Evolutionary conservation across 2,797 vertebrate genomes (phyloP).

Genomic region (Pseudochirops cupreus): DNA sequence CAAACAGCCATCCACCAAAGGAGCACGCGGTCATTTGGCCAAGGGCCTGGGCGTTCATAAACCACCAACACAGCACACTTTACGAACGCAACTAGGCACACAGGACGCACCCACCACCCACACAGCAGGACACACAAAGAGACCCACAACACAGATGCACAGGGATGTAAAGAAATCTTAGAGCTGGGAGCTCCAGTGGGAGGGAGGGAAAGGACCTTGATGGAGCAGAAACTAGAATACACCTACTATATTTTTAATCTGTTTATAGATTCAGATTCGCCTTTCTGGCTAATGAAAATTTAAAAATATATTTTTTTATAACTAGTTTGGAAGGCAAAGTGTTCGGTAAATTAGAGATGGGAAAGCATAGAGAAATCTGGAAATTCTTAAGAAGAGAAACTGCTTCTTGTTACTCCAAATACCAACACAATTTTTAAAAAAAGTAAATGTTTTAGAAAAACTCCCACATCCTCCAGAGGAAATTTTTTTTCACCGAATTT

Average conservation of each 20-base stretch:
- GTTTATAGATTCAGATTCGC: background rate
- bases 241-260: background rate
- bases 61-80: background rate
- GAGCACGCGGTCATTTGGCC: background rate
- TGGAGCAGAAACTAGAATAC: background rate
- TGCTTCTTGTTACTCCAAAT: background rate
- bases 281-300: background rate
- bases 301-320: background rate
- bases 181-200: background rate
- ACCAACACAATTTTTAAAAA: background rate
- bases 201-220: background rate
- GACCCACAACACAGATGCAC: background rate
- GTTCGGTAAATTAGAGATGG: background rate
- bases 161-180: background rate
- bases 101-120: background rate
- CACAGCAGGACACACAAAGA: background rate
- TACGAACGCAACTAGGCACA: background rate
- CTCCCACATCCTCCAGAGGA: background rate
- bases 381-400: background rate
- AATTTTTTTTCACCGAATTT: background rate
- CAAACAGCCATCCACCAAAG: background rate
- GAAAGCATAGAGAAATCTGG: background rate
- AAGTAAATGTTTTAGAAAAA: background rate
- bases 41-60: background rate
- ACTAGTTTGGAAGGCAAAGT: background rate